Percentiles rank a stretch among this genome's conserved stretches.
Evolutionary conservation across 2,113 vertebrate species (phyloP).

Genomic region (Dolichallabes microphthalmus): DNA sequence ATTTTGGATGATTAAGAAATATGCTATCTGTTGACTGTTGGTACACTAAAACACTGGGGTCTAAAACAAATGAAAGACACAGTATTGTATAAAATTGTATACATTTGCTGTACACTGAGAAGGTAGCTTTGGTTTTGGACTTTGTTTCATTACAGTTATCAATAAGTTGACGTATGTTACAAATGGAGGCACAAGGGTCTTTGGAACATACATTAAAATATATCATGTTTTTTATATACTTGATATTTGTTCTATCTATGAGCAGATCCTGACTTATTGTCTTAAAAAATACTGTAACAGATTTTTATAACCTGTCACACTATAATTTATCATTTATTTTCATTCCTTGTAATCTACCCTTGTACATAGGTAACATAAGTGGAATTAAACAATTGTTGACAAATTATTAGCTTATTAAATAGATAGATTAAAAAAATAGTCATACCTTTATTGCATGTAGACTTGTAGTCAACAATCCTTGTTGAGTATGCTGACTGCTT

Average conservation of each 20-base stretch:
- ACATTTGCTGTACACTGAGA: not conserved
- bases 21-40: not conserved
- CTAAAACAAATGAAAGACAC: not conserved
- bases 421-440: not conserved
- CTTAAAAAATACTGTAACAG: too few species aligned
- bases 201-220: not conserved
- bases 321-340: not conserved
- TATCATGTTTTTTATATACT: too few species aligned
- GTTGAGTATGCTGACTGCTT: not conserved
- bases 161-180: not conserved
- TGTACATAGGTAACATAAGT: not conserved
- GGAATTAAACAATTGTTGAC: not conserved
- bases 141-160: not conserved
- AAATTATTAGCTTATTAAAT: not conserved
- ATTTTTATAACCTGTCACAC: not conserved
- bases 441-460: slow-evolving; percentile 30
- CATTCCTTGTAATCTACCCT: not conserved
- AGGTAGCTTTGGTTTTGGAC: not conserved
- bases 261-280: not conserved
- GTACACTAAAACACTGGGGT: not conserved
- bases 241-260: not conserved
- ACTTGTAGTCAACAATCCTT: slow-evolving; percentile 8
- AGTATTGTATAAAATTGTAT: not conserved
- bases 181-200: not conserved
- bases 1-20: not conserved